A percentile compares a stretch with the other conserved stretches of the same genome.
phyloP scores from a whole-genome alignment of 1,140 invertebrate species.

The Bradynema listronoti region DNA sequence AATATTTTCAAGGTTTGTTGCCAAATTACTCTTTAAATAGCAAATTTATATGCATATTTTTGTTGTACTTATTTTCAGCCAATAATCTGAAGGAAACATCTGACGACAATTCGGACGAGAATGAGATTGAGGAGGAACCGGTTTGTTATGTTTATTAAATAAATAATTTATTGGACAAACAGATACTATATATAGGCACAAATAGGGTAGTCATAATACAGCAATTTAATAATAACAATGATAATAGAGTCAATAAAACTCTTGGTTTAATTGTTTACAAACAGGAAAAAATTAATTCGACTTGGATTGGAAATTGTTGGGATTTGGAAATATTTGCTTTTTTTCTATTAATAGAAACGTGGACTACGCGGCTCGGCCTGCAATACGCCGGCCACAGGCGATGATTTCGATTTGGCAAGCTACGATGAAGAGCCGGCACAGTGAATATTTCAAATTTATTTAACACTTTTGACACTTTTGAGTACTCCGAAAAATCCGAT shows the following conservation, averaged over 20 bases:
- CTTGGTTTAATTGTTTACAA: no score
- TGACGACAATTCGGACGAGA: conserved; percentile 15
- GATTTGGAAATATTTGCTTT: no score
- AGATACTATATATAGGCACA: not conserved
- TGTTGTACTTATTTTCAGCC: no score
- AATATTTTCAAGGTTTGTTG: no score
- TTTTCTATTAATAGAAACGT: conserved; percentile 4
- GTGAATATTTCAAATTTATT: not conserved
- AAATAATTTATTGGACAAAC: not conserved
- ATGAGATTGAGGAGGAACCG: not conserved
- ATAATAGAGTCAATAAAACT: not conserved
- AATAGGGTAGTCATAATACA: not conserved
- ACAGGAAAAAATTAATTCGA: no score
- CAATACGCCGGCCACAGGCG: no score
- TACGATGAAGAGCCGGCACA: not conserved
- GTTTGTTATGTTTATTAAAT: conserved; percentile 12
- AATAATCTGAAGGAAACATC: conserved; percentile 12
- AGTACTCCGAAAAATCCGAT: not conserved
- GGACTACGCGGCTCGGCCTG: no score
- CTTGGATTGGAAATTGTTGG: no score
- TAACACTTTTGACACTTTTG: conserved; percentile 13
- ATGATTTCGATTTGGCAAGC: conserved; percentile 13
- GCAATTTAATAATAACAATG: no score
- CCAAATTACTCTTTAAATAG: no score
- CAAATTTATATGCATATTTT: no score